Evolutionary conservation across 2,113 vertebrate species (phyloP).

Genomic region (Empidonax traillii): DNA sequence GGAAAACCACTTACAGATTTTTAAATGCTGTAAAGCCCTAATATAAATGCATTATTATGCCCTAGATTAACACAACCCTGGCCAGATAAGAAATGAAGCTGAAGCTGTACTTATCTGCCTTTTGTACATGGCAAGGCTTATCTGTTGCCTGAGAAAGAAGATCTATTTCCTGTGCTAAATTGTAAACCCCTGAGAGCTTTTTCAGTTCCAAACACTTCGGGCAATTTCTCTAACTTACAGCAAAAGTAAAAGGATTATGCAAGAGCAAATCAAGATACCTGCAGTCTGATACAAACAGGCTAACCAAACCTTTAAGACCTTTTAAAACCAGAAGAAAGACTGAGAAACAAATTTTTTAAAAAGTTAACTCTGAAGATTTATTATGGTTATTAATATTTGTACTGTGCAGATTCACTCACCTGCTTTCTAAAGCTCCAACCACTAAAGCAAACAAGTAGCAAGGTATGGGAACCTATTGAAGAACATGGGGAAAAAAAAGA

Average conservation of each 20-base stretch:
- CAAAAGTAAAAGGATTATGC: neutral
- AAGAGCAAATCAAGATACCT: neutral
- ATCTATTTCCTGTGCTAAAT: neutral
- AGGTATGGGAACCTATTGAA: conserved; percentile 87
- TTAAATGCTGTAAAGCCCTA: neutral
- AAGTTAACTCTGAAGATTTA: neutral
- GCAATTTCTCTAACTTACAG: neutral
- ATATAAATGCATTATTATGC: neutral
- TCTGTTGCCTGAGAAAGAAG: neutral
- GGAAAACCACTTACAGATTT: neutral
- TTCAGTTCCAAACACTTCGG: neutral
- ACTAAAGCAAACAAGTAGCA: conserved; percentile 94
- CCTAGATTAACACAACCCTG: neutral
- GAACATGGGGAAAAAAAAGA: neutral
- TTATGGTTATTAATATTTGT: neutral
- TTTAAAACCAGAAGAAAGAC: neutral
- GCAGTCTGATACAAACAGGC: neutral
- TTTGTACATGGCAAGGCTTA: neutral
- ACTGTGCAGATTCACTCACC: conserved; percentile 72
- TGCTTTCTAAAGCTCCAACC: conserved; percentile 92
- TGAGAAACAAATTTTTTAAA: neutral
- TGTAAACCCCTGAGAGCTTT: neutral
- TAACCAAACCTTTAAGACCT: neutral
- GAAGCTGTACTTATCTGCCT: neutral
- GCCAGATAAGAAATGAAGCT: neutral